Base-by-base conservation (phyloP, 2,113 vertebrate species). In the Taurulus bubalis region DNA sequence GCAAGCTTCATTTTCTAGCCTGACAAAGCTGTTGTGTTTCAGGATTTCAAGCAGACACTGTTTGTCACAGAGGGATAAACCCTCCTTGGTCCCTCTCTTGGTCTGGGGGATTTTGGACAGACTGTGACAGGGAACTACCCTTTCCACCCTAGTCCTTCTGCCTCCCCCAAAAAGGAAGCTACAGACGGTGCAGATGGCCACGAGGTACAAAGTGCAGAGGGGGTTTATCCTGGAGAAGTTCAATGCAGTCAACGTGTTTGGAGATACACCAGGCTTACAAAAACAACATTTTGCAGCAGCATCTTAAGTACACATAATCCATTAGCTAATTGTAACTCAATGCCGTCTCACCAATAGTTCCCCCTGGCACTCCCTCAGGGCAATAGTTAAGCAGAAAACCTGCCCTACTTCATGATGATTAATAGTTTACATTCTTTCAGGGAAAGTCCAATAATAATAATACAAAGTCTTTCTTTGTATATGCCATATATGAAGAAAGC, bases 31-130 rank as follows among this genome's bases (percentile, higher is more conserved):
- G 74, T 66, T 88, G 34, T 0, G 8, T 82, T 77, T 87, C 60
- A 75, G 71, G 79, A 30, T 87, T 79, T 87, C 30, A 75, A 70
- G 77, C 73, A 80, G 85, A 83, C 91, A 88, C 79, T 6, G 80
- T 80, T 87, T 87, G 79, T 86, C 75, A 81, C 1, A 2, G 71
- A 86, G 82, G 85, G 74, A 90, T 90, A 89, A 90, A 86, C 66
- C 74, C 76, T 89, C 58, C 82, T 69, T 45, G 66, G 71, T 71
- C 75, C 47, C 32, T 56, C 75, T 75, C 79, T 73, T 74, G 28
- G 58, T 67, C 60, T 69, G 68, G 73, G 83, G 77, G 77, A 76
- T 76, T 90, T 84, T 80, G 71, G 73, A 68, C 85, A 91, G 88
- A 87, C 74, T 6, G 77, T 87, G 71, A 88, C 62, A 77, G 66